A percentile compares a stretch with the other conserved stretches of the same genome.
phyloP scores from a whole-genome alignment of 2,888 invertebrate genomes.

The Drosophila affinis region DNA sequence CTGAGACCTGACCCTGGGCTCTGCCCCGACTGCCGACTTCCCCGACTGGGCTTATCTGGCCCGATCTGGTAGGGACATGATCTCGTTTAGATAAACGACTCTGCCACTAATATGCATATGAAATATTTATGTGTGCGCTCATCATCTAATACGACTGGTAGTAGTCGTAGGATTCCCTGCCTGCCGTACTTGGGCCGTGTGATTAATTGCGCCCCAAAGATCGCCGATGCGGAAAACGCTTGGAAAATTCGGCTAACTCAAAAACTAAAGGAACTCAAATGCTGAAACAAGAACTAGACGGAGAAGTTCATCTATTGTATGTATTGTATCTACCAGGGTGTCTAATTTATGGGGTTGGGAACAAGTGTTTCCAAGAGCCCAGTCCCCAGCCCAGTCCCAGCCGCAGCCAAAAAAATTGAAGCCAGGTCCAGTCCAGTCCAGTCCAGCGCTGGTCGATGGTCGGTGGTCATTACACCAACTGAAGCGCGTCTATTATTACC shows the following conservation, averaged over 20 bases:
- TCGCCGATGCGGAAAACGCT: conserved; percentile 64
- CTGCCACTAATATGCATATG: conserved; percentile 53
- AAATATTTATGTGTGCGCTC: conserved; percentile 43
- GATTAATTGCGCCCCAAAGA: conserved; percentile 63
- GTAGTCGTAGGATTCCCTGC: conserved; percentile 8
- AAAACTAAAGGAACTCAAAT: conserved; percentile 38
- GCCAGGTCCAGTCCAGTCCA: neutral
- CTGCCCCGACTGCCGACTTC: neutral
- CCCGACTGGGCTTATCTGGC: conserved; percentile 11
- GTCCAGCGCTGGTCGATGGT: neutral
- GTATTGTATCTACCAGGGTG: conserved; percentile 40
- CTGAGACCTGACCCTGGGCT: neutral
- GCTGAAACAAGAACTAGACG: conserved; percentile 39
- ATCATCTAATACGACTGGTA: conserved; percentile 32
- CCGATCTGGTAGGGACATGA: conserved; percentile 34
- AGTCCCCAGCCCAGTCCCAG: too few relatives aligned
- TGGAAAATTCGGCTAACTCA: conserved; percentile 35
- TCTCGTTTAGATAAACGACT: conserved; percentile 31
- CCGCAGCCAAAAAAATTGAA: conserved; percentile 8
- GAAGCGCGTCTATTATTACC: conserved; percentile 79
- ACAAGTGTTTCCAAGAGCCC: conserved; percentile 56
- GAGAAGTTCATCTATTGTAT: conserved; percentile 27
- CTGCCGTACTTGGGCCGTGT: conserved; percentile 55
- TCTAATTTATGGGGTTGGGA: conserved; percentile 61
- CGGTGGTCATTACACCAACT: conserved; percentile 66